Base-by-base conservation (phyloP, 1,140 invertebrate genomes). In the Cylas formicarius region DNA sequence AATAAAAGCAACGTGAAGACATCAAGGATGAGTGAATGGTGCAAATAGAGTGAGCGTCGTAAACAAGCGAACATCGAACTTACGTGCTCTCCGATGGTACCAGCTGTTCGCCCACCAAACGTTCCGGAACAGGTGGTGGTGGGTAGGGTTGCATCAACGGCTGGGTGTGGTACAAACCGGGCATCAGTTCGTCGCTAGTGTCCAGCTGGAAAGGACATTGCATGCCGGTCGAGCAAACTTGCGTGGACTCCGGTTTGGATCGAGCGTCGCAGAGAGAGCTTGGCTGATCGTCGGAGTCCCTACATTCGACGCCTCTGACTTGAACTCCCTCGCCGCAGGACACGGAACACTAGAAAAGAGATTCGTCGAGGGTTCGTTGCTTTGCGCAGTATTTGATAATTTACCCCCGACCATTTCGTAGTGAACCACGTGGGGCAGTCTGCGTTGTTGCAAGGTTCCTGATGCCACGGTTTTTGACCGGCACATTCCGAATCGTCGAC, bases 341-440 rank as follows among this genome's bases (percentile, higher is more conserved):
- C 6, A 81, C 81, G n/a, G 87, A 90, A 61, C 89, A 93, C 88
- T 91, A 64, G 2, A 27, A 49, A 17, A 27, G 31, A 13, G 18
- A 18, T 33, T 18, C 21, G 4, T 27, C 10, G 10, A 23, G 10
- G n/a, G 3, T 19, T 7, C 14, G 21, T 17, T 33, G 38, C 14
- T 40, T 11, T 21, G 29, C 19, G 10, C 1, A 37, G 21, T n/a
- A n/a, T n/a, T n/a, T 3, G 16, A 11, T 6, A 53, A 73, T 80
- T 84, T 75, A 92, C 89, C 65, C 84, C 78, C 44, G 86, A 88
- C 89, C 89, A 93, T 35, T 81, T 75, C 26, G 84, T 80, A 22
- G 81, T 77, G 48, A 86, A 73, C 90, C 90, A 94, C 54, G 77
- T 76, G 18, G 89, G 84, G 68, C 90, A 94, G 19, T 84, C 79